Evolutionary conservation across 2,113 vertebrate genomes (phyloP).

Genomic region (Carassius carassius): DNA sequence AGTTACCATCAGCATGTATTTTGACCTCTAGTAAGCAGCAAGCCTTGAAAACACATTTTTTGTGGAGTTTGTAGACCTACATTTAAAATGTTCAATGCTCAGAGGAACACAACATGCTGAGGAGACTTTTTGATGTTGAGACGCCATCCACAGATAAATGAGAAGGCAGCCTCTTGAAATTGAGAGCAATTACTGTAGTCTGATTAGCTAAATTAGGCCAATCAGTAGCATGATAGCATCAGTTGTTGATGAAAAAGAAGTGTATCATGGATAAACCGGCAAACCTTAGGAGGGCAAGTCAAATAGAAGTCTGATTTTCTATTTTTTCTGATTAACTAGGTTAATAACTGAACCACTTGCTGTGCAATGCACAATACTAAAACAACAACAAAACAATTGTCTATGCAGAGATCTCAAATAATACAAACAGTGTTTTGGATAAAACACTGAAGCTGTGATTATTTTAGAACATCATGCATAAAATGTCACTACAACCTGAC

Average conservation of each 20-base stretch:
- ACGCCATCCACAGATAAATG: background rate
- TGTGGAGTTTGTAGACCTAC: background rate
- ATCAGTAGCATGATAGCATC: conserved; percentile 50
- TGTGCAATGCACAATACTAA: conserved; percentile 11
- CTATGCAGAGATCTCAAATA: background rate
- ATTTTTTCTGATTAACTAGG: conserved; percentile 31
- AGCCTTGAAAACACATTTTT: background rate
- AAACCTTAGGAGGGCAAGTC: background rate
- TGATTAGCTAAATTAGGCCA: conserved; percentile 57
- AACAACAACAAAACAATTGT: conserved; percentile 18
- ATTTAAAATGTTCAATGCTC: background rate
- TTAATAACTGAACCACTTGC: conserved; percentile 32
- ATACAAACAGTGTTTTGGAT: background rate
- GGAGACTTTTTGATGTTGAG: background rate
- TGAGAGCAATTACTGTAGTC: conserved; percentile 28
- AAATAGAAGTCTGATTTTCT: background rate
- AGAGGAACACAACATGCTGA: background rate
- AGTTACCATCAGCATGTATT: background rate
- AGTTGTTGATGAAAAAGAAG: background rate
- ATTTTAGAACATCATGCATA: background rate
- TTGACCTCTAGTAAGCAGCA: background rate
- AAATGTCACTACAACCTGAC: conserved; percentile 1
- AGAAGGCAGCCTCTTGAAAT: background rate
- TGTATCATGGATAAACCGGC: background rate
- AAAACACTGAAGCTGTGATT: background rate